phyloP scores from a whole-genome alignment of 2,113 vertebrate genomes.

The Cricetomys ansorgei region DNA sequence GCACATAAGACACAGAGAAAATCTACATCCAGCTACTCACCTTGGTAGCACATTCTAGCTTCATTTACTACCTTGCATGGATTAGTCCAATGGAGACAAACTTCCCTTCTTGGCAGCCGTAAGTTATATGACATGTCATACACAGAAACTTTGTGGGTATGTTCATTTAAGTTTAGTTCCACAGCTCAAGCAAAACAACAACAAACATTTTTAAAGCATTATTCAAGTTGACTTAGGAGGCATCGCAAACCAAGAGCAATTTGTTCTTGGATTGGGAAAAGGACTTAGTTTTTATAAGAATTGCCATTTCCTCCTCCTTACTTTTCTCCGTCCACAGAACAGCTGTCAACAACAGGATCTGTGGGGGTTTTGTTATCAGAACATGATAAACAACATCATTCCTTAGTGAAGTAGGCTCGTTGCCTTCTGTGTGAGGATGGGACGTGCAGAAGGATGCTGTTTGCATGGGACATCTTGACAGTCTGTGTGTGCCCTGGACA shows the following conservation, averaged over 20 bases:
- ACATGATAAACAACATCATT: neutral
- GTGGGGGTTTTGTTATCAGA: slow-evolving; percentile 47
- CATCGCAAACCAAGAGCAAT: slow-evolving; percentile 46
- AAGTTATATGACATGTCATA: neutral
- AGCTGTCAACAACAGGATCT: slow-evolving; percentile 64
- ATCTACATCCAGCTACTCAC: neutral
- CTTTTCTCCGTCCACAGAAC: slow-evolving; percentile 47
- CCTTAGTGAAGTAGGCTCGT: neutral
- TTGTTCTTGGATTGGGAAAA: slow-evolving; percentile 72
- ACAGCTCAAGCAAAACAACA: neutral
- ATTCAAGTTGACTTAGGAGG: slow-evolving; percentile 59
- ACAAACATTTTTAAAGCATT: neutral
- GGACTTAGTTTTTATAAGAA: slow-evolving; percentile 69
- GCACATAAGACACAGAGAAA: neutral
- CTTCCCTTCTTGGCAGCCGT: neutral
- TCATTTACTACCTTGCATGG: neutral
- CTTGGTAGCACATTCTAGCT: neutral
- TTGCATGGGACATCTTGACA: neutral
- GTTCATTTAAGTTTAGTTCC: slow-evolving; percentile 7
- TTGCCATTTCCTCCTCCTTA: slow-evolving; percentile 74
- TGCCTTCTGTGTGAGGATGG: neutral
- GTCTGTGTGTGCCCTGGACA: neutral
- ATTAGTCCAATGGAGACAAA: neutral
- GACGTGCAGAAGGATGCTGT: neutral
- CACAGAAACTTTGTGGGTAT: neutral